Percentiles rank a stretch among this genome's conserved stretches.
phyloP scores from a whole-genome alignment of 2,113 vertebrate species.

The Tor tambroides region DNA sequence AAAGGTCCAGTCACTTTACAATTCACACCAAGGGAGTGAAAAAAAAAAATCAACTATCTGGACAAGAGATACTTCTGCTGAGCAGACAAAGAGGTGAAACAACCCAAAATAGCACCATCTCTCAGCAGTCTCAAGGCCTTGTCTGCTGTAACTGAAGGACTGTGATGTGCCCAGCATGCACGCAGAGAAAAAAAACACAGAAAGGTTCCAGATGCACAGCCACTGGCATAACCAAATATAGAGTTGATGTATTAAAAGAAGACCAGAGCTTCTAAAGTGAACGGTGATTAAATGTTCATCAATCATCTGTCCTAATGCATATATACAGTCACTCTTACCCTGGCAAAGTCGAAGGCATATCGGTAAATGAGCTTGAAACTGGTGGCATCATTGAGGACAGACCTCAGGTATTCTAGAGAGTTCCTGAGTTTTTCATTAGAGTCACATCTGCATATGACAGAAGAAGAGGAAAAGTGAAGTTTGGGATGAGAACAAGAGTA shows the following conservation, averaged over 20 bases:
- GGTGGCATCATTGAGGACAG: conserved; percentile 94
- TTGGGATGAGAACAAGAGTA: neutral
- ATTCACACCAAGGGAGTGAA: conserved; percentile 4
- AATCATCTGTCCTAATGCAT: neutral
- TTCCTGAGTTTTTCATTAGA: conserved; percentile 96
- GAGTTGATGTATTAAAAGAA: neutral
- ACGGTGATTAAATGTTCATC: neutral
- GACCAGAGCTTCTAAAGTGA: neutral
- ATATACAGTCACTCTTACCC: conserved; percentile 81
- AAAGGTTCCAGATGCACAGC: neutral
- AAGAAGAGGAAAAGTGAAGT: neutral
- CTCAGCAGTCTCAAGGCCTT: conserved; percentile 24
- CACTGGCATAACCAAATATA: neutral
- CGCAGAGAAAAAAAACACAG: neutral
- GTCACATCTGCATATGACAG: conserved; percentile 84
- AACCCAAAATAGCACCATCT: conserved; percentile 11
- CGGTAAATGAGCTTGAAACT: conserved; percentile 99
- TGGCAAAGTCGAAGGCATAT: conserved; percentile 99
- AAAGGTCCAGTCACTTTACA: conserved; percentile 11
- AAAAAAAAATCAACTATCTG: conserved; percentile 12
- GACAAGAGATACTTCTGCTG: conserved; percentile 18
- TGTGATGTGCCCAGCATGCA: neutral
- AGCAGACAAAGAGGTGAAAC: conserved; percentile 40
- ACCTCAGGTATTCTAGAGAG: conserved; percentile 96
- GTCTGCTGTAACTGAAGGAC: neutral